A percentile compares a stretch with the other conserved stretches of the same genome.
phyloP scores from a whole-genome alignment of 2,888 invertebrate genomes.

The Troglohyphantes excavatus region DNA sequence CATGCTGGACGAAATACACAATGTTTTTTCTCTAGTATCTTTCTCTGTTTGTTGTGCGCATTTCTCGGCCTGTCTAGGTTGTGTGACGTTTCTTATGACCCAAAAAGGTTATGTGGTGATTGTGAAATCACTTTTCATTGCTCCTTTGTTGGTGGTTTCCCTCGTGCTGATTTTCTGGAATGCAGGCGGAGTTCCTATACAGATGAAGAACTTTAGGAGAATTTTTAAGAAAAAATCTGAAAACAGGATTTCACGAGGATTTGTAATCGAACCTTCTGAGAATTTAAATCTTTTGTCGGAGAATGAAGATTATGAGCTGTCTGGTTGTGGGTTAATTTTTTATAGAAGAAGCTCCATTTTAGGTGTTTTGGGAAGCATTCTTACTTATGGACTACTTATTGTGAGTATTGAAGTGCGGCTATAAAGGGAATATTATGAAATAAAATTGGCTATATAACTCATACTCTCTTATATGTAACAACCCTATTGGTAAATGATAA shows the following conservation, averaged over 20 bases:
- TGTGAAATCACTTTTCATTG: background rate
- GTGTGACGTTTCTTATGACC: background rate
- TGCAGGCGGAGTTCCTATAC: background rate
- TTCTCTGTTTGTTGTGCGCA: background rate
- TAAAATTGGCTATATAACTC: too few species aligned
- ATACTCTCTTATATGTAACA: too few species aligned
- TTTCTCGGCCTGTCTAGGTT: background rate
- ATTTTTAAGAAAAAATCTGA: too few species aligned
- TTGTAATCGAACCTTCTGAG: too few species aligned
- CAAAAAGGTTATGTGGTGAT: background rate
- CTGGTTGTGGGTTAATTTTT: background rate
- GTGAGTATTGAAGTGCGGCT: background rate
- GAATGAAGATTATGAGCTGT: background rate
- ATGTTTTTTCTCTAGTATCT: background rate
- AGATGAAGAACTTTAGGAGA: background rate
- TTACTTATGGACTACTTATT: background rate
- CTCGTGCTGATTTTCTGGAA: background rate
- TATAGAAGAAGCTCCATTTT: background rate
- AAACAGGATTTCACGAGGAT: too few species aligned
- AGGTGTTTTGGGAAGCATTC: background rate
- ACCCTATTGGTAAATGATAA: too few species aligned
- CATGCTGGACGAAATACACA: background rate
- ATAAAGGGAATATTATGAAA: too few species aligned
- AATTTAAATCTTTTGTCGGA: too few species aligned
- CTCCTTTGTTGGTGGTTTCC: background rate